Conservation (phyloP, 2,113 vertebrate genomes). For the Misgurnus mizolepis region DNA sequence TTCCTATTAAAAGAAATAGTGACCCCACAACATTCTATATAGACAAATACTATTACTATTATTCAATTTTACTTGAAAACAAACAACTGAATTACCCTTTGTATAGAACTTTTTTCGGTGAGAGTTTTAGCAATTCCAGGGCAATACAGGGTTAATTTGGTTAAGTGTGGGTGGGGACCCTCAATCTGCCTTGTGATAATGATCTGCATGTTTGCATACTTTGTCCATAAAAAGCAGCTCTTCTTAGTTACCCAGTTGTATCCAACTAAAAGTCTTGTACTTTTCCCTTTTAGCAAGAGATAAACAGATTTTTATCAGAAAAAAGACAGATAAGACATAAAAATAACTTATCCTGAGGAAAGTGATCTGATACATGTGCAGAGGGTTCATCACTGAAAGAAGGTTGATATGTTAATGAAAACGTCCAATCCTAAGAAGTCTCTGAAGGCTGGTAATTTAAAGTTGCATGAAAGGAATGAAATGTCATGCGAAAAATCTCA, state of each 20-base stretch:
- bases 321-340: neutral
- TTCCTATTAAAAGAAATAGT: neutral
- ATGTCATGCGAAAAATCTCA: neutral
- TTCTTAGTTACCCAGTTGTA: neutral
- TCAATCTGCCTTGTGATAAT: slow-evolving; percentile 41
- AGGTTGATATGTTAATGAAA: too few relatives aligned
- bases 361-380: slow-evolving; percentile 10
- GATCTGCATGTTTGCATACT: slow-evolving; percentile 35
- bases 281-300: slow-evolving; percentile 1
- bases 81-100: too few relatives aligned
- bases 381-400: neutral
- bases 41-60: too few relatives aligned
- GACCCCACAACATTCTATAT: too few relatives aligned
- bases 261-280: slow-evolving; percentile 25
- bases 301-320: neutral
- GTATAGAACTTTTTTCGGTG: too few relatives aligned
- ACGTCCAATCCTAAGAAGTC: too few relatives aligned
- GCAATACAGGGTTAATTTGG: slow-evolving; percentile 41
- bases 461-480: neutral
- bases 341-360: neutral
- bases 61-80: too few relatives aligned
- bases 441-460: too few relatives aligned
- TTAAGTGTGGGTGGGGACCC: slow-evolving; percentile 41
- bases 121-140: neutral
- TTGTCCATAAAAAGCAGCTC: slow-evolving; percentile 33